Percentiles rank a stretch among this genome's conserved stretches.
Evolutionary conservation across 23 tunicate species (phyloP).

Genomic region (Oikopleura dioica): DNA sequence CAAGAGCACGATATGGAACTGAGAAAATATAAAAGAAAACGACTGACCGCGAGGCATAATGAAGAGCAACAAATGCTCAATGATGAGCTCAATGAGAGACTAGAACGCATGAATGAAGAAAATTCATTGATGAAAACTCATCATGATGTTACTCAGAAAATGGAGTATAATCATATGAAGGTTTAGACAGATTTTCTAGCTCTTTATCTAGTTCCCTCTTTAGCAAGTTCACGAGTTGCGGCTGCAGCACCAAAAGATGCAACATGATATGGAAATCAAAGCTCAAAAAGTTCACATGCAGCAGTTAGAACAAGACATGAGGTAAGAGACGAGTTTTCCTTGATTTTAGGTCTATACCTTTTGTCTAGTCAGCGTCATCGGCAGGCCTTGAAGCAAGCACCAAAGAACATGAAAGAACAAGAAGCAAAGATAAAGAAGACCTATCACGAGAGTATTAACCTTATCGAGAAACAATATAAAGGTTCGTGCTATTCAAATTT

Average conservation of each 20-base stretch:
- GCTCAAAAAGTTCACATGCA: not conserved
- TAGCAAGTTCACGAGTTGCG: not conserved
- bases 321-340: not conserved
- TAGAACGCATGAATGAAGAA: not conserved
- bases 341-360: not conserved
- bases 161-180: not conserved
- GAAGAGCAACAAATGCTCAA: not conserved
- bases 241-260: not conserved
- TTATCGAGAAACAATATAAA: not conserved
- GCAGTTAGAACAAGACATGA: not conserved
- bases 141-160: not conserved
- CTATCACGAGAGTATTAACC: not conserved
- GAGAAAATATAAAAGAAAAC: not conserved
- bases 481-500: too few species aligned
- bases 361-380: not conserved
- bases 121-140: not conserved
- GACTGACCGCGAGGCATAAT: not conserved
- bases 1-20: not conserved
- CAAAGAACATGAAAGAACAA: not conserved
- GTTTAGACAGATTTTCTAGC: not conserved
- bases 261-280: not conserved
- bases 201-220: not conserved
- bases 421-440: not conserved
- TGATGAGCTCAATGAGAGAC: not conserved
- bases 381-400: not conserved